These are phyloP conservation scores for Tenthredo notha DNA, from an alignment of 2,888 invertebrate species.

Conservation along the genomic window DNA sequence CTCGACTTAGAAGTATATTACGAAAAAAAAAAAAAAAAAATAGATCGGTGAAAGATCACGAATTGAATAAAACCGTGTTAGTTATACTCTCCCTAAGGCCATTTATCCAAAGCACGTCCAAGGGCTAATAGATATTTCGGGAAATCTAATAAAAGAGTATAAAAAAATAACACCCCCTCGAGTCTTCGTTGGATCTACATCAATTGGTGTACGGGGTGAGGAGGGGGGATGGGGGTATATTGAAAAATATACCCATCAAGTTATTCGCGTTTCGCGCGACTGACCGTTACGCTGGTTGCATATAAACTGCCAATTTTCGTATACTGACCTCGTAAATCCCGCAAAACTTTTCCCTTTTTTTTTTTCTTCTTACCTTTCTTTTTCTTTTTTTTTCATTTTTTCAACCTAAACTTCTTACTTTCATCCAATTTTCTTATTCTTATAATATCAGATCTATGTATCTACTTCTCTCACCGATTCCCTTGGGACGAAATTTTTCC, in stretches of 20 bases:
- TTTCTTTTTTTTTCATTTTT: too few species aligned
- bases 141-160: slow-evolving; percentile 76
- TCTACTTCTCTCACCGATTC: neutral
- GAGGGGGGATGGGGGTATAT: slow-evolving; percentile 65
- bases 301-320: slow-evolving; percentile 72
- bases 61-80: slow-evolving; percentile 11
- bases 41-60: neutral
- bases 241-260: slow-evolving; percentile 74
- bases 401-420: neutral
- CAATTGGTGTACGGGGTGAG: neutral
- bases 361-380: neutral
- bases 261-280: slow-evolving; percentile 59
- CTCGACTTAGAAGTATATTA: too few species aligned
- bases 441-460: too few species aligned
- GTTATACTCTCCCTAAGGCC: neutral
- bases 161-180: slow-evolving; percentile 74
- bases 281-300: slow-evolving; percentile 74
- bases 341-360: neutral
- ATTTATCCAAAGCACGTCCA: slow-evolving; percentile 69
- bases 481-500: neutral
- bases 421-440: neutral
- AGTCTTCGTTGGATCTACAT: slow-evolving; percentile 54
- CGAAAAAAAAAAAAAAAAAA: too few species aligned
- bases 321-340: slow-evolving; percentile 46
- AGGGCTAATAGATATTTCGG: slow-evolving; percentile 70